Percentiles rank a stretch among this genome's conserved stretches.
These are phyloP conservation scores for Electrophaes corylata DNA, from an alignment of 2,888 invertebrate genomes.

Conservation along the genomic window DNA sequence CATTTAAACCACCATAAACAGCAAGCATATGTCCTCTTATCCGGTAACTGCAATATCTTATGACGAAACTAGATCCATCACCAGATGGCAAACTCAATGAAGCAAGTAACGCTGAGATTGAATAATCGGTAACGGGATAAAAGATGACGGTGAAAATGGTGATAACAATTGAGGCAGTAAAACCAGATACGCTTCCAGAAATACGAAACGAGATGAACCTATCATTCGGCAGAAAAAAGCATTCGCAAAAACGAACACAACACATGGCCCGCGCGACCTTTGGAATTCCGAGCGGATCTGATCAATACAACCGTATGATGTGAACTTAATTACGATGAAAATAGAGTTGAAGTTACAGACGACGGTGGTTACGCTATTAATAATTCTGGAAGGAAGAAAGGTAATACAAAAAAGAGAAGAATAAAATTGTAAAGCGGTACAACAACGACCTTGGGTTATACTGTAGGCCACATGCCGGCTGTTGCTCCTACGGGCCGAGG, in stretches of 20 bases:
- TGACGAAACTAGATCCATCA: slow-evolving; percentile 57
- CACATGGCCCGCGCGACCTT: slow-evolving; percentile 75
- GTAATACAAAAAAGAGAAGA: slow-evolving; percentile 71
- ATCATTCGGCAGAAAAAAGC: slow-evolving; percentile 63
- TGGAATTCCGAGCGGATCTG: slow-evolving; percentile 62
- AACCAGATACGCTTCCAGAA: slow-evolving; percentile 45
- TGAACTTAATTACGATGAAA: slow-evolving; percentile 29
- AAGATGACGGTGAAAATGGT: slow-evolving; percentile 20
- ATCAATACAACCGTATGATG: slow-evolving; percentile 33
- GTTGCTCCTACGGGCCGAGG: slow-evolving; percentile 59
- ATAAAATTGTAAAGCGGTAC: slow-evolving; percentile 75
- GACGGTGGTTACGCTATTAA: slow-evolving; percentile 51
- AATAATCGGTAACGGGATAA: slow-evolving; percentile 35
- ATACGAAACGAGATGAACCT: slow-evolving; percentile 57
- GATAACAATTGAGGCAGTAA: slow-evolving; percentile 46
- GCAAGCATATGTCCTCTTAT: slow-evolving; percentile 64
- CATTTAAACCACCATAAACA: slow-evolving; percentile 59
- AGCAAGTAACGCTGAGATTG: slow-evolving; percentile 28
- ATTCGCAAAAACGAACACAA: slow-evolving; percentile 75
- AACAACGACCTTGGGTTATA: slow-evolving; percentile 78
- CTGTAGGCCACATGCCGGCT: slow-evolving; percentile 80
- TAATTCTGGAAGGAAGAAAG: slow-evolving; percentile 65
- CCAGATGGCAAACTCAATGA: slow-evolving; percentile 45
- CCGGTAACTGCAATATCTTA: slow-evolving; percentile 48
- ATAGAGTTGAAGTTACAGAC: slow-evolving; percentile 45